Evolutionary conservation across 2,888 invertebrate genomes (phyloP).

Genomic region (Acronicta aceris): DNA sequence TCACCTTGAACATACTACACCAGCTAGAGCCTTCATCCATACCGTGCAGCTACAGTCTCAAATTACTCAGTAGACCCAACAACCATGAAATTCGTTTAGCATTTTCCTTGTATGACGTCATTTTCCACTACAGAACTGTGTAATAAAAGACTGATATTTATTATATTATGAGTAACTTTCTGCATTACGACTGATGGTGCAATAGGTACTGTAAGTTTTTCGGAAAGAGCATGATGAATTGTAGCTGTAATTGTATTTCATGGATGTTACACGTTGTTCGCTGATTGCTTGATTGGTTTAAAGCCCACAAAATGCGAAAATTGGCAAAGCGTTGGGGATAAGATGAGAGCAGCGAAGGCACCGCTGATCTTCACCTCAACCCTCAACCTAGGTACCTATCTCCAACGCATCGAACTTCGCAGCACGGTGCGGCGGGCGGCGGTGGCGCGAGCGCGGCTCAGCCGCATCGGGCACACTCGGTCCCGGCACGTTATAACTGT

Average conservation of each 20-base stretch:
- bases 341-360: no score
- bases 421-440: slow-evolving; percentile 5
- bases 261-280: background rate
- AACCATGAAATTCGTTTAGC: slow-evolving; percentile 8
- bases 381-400: no score
- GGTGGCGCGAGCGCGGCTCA: slow-evolving; percentile 23
- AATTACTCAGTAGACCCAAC: background rate
- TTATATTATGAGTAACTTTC: background rate
- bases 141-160: slow-evolving; percentile 2
- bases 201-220: slow-evolving; percentile 1
- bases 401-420: background rate
- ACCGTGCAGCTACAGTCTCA: background rate
- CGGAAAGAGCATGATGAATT: slow-evolving; percentile 1
- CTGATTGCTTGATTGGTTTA: background rate
- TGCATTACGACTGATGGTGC: slow-evolving; percentile 7
- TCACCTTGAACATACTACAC: slow-evolving; percentile 20
- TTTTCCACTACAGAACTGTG: background rate
- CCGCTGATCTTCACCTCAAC: no score
- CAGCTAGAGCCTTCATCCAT: background rate
- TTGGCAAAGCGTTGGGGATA: background rate
- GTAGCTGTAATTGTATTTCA: background rate
- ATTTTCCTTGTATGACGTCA: slow-evolving; percentile 38
- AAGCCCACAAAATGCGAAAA: background rate
- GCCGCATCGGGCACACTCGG: slow-evolving; percentile 23
- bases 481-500: slow-evolving; percentile 74